Conservation (phyloP, 2,797 vertebrate genomes). For the Sebastes elongatus region DNA sequence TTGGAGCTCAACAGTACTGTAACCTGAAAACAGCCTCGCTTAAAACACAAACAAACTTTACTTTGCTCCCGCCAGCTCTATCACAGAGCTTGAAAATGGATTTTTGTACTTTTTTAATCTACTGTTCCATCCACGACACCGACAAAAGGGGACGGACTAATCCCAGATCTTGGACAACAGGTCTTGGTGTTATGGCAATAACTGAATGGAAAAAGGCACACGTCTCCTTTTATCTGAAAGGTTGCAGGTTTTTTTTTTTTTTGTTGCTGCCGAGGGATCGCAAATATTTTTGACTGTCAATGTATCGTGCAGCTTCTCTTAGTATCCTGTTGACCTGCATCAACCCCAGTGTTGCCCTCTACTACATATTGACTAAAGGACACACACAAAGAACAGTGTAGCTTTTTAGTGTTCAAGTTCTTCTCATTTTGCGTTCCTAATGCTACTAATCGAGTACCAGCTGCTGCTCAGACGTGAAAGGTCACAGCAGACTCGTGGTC, state of each 20-base stretch:
- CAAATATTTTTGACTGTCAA: conserved; percentile 24
- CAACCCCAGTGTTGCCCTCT: conserved; percentile 22
- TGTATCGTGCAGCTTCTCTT: neutral
- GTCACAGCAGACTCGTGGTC: conserved; percentile 14
- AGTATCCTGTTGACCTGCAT: conserved; percentile 24
- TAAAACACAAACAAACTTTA: conserved; percentile 57
- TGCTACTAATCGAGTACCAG: conserved; percentile 11
- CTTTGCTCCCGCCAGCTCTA: conserved; percentile 55
- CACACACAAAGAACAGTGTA: conserved; percentile 5
- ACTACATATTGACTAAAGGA: conserved; percentile 14
- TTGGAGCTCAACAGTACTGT: conserved; percentile 48
- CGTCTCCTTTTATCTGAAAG: conserved; percentile 13
- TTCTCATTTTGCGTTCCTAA: conserved; percentile 16
- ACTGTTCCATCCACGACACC: conserved; percentile 55
- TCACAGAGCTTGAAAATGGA: conserved; percentile 48
- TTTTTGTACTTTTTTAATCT: conserved; percentile 60
- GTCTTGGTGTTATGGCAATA: conserved; percentile 56
- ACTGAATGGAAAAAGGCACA: conserved; percentile 25
- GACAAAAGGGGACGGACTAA: conserved; percentile 45
- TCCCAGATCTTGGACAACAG: conserved; percentile 24
- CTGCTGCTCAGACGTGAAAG: conserved; percentile 14
- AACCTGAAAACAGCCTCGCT: conserved; percentile 42
- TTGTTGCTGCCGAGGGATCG: neutral
- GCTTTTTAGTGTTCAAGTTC: conserved; percentile 17
- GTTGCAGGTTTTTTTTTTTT: neutral